Percentiles rank a stretch among this genome's conserved stretches.
Conservation (phyloP, 2,113 vertebrate genomes). For the Syngnathus floridae region DNA sequence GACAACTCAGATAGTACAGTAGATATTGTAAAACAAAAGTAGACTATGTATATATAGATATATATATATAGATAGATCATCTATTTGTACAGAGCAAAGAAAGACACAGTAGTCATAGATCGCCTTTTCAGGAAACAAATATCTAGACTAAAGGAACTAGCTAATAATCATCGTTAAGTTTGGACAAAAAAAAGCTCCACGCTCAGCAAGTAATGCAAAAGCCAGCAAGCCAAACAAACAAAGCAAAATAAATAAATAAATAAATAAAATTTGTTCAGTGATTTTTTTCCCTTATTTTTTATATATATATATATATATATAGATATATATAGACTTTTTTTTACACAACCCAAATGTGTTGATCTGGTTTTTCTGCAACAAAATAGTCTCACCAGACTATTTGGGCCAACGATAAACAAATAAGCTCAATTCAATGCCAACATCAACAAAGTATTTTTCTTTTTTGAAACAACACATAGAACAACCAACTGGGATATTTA, state of each 20-base stretch:
- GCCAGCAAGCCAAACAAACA: conserved; percentile 80
- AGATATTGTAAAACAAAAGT: conserved; percentile 98
- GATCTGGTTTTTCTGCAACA: conserved; percentile 55
- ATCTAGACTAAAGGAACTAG: conserved; percentile 99
- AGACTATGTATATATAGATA: conserved; percentile 94
- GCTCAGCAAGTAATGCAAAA: conserved; percentile 88
- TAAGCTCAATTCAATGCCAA: conserved; percentile 95
- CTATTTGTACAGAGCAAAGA: conserved; percentile 99
- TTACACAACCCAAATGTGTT: conserved; percentile 52
- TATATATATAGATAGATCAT: conserved; percentile 92
- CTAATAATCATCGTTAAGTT: conserved; percentile 99
- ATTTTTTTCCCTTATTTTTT: conserved; percentile 49
- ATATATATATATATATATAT: background rate
- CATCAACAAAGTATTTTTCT: conserved; percentile 77
- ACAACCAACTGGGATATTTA: conserved; percentile 99
- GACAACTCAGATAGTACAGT: conserved; percentile 99
- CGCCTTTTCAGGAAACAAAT: conserved; percentile 99
- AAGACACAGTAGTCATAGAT: conserved; percentile 98
- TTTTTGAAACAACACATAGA: conserved; percentile 89
- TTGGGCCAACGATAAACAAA: conserved; percentile 69
- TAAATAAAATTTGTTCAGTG: conserved; percentile 81
- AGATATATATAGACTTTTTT: background rate
- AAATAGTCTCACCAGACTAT: conserved; percentile 60
- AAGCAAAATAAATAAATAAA: conserved; percentile 25
- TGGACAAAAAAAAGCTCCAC: conserved; percentile 95